A percentile compares a stretch with the other conserved stretches of the same genome.
Evolutionary conservation across 2,888 invertebrate genomes (phyloP).

Genomic region (Pilophorus perplexus): DNA sequence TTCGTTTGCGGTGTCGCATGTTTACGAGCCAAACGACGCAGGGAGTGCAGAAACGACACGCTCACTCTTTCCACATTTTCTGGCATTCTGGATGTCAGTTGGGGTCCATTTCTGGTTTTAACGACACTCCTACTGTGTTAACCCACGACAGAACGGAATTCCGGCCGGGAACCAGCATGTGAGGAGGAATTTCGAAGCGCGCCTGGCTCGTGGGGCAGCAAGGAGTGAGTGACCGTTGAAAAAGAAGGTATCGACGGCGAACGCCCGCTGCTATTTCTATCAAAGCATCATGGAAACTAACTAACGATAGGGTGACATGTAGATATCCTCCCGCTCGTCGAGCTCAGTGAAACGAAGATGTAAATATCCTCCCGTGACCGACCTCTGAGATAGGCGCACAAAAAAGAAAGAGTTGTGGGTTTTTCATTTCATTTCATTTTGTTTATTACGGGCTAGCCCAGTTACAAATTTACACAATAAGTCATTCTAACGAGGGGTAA

Average conservation of each 20-base stretch:
- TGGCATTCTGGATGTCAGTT: not conserved
- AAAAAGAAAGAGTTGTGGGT: too few relatives aligned
- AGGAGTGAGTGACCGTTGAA: not conserved
- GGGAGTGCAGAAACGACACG: not conserved
- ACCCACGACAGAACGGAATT: conserved; percentile 10
- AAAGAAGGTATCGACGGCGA: not conserved
- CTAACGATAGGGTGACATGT: too few relatives aligned
- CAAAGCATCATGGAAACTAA: conserved; percentile 6
- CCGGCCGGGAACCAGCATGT: not conserved
- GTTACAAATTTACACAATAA: too few relatives aligned
- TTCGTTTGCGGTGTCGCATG: not conserved
- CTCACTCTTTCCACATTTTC: conserved; percentile 10
- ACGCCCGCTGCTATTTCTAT: not conserved
- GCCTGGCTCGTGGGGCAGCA: not conserved
- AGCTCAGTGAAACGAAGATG: too few relatives aligned
- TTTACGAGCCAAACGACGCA: not conserved
- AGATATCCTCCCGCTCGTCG: too few relatives aligned
- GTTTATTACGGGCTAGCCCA: too few relatives aligned
- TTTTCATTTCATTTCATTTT: too few relatives aligned
- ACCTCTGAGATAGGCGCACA: too few relatives aligned
- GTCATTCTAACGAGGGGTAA: too few relatives aligned
- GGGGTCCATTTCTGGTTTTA: not conserved
- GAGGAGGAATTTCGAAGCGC: conserved; percentile 11
- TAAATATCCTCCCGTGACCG: too few relatives aligned
- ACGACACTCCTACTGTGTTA: not conserved